Evolutionary conservation across 2,888 invertebrate genomes (phyloP).

Genomic region (Orthonychiurus folsomi): DNA sequence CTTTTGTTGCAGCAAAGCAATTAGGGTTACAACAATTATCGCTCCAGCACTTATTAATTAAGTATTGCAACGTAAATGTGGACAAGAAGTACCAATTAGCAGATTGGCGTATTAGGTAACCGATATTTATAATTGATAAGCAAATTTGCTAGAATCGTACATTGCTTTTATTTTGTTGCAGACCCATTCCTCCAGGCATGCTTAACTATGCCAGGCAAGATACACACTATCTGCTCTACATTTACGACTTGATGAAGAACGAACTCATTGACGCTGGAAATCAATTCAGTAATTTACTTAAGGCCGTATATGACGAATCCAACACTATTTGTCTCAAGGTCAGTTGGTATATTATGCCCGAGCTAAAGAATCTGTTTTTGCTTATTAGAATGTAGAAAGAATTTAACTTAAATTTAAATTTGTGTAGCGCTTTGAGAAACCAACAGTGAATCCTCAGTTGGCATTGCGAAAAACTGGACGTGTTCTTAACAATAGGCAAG

Average conservation of each 20-base stretch:
- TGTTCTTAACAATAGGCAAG: conserved; percentile 72
- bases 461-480: conserved; percentile 56
- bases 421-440: conserved; percentile 68
- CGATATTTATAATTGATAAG: background rate
- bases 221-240: conserved; percentile 86
- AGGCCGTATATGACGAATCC: conserved; percentile 63
- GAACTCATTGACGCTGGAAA: conserved; percentile 61
- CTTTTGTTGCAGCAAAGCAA: conserved; percentile 72
- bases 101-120: conserved; percentile 79
- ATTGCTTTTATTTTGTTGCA: conserved; percentile 30
- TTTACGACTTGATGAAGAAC: conserved; percentile 69
- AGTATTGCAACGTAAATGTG: conserved; percentile 66
- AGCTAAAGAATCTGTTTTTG: conserved; percentile 13
- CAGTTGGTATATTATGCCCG: conserved; percentile 21
- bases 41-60: conserved; percentile 64
- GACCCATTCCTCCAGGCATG: conserved; percentile 50
- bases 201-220: conserved; percentile 73
- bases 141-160: background rate
- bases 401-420: conserved; percentile 19
- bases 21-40: conserved; percentile 63
- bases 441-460: conserved; percentile 42
- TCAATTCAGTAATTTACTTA: conserved; percentile 56
- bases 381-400: conserved; percentile 1
- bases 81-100: conserved; percentile 90
- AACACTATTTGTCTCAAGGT: conserved; percentile 63